phyloP scores from a whole-genome alignment of 1,140 invertebrate genomes.

The Zeugodacus cucurbitae region DNA sequence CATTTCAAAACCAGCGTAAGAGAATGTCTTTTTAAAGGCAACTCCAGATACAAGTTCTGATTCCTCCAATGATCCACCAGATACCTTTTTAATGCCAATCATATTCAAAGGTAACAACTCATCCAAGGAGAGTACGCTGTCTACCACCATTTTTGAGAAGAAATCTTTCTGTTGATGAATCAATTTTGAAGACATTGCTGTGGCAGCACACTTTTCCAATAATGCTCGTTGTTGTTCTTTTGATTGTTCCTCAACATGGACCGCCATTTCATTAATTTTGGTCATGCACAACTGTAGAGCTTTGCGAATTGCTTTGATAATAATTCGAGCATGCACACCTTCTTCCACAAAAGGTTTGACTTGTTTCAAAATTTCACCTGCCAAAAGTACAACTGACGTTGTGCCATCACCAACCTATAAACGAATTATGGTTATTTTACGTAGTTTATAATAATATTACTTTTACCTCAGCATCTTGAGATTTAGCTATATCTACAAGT shows the following conservation, averaged over 20 bases:
- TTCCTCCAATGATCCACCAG: constrained; percentile 95
- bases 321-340: constrained; percentile 92
- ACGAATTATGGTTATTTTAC: constrained; percentile 37
- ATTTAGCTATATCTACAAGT: constrained; percentile 98
- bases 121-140: constrained; percentile 94
- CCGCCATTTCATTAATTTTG: constrained; percentile 86
- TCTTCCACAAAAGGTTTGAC: constrained; percentile 97
- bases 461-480: constrained; percentile 96
- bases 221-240: constrained; percentile 74
- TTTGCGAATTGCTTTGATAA: constrained; percentile 88
- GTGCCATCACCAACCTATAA: constrained; percentile 96
- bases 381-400: constrained; percentile 94
- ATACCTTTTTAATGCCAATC: constrained; percentile 99
- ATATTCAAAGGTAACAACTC: constrained; percentile 96
- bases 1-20: constrained; percentile 99
- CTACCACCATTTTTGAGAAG: constrained; percentile 97
- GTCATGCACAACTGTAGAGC: constrained; percentile 84
- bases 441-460: constrained; percentile 39
- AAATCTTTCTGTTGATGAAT: constrained; percentile 96
- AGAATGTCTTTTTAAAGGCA: constrained; percentile 99
- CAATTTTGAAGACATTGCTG: constrained; percentile 96
- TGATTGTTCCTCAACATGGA: constrained; percentile 79
- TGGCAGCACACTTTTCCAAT: constrained; percentile 94
- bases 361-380: constrained; percentile 96
- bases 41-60: constrained; percentile 93